A percentile compares a stretch with the other conserved stretches of the same genome.
These are phyloP conservation scores for Stenodema calcarata DNA, from an alignment of 2,888 invertebrate species.

Conservation along the genomic window DNA sequence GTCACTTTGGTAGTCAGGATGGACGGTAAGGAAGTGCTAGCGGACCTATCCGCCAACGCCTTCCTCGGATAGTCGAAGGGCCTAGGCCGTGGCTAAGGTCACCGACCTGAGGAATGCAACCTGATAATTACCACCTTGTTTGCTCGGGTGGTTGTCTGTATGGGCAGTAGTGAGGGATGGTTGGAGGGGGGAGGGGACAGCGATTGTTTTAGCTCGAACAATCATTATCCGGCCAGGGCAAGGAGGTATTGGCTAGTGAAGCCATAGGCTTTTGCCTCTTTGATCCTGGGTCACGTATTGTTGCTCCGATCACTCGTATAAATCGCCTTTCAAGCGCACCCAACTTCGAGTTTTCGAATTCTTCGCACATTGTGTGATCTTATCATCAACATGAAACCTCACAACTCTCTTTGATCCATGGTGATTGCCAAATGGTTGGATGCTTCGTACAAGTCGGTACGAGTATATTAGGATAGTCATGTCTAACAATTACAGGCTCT, in stretches of 20 bases:
- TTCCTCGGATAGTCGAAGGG: background rate
- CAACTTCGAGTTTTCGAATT: background rate
- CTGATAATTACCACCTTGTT: slow-evolving; percentile 45
- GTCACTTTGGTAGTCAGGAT: background rate
- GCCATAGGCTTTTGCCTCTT: background rate
- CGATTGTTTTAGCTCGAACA: slow-evolving; percentile 25
- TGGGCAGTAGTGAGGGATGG: background rate
- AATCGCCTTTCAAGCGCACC: background rate
- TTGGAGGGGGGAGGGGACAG: background rate
- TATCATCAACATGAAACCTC: background rate
- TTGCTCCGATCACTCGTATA: background rate
- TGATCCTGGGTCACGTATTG: background rate
- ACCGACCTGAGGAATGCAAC: slow-evolving; percentile 46
- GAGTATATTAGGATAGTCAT: too few species aligned
- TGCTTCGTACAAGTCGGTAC: too few species aligned
- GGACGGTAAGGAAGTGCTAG: background rate
- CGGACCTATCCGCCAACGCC: background rate
- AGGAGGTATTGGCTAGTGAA: background rate
- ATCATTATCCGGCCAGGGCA: background rate
- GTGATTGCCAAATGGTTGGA: background rate
- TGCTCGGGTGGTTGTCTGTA: slow-evolving; percentile 1
- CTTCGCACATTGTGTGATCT: background rate
- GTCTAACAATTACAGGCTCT: too few species aligned
- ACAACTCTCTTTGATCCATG: background rate
- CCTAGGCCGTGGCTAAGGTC: background rate